A percentile compares a stretch with the other conserved stretches of the same genome.
Conservation (phyloP, 2,797 vertebrate genomes). For the Choloepus didactylus region DNA sequence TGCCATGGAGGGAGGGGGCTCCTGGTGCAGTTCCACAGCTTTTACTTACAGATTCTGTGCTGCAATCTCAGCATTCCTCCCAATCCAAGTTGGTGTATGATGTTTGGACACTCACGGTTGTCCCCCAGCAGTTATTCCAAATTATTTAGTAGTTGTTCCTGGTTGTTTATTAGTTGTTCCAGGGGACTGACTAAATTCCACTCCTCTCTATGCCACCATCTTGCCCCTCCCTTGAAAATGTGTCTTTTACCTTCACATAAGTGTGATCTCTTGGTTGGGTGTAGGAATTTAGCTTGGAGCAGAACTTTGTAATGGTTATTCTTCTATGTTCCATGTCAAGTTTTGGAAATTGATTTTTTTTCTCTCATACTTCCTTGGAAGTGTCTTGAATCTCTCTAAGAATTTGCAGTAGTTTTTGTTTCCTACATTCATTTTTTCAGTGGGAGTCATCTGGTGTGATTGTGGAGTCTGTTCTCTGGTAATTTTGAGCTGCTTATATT, state of each 20-base stretch:
- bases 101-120: too few relatives aligned
- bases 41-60: too few relatives aligned
- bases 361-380: constrained; percentile 17
- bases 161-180: too few relatives aligned
- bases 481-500: constrained; percentile 23
- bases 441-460: not conserved
- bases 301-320: constrained; percentile 7
- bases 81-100: too few relatives aligned
- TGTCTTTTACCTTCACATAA: constrained; percentile 33
- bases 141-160: too few relatives aligned
- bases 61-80: too few relatives aligned
- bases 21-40: too few relatives aligned
- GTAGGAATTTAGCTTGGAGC: constrained; percentile 41
- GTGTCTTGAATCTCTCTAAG: constrained; percentile 35
- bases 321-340: not conserved
- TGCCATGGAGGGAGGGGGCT: too few relatives aligned
- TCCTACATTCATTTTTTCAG: not conserved
- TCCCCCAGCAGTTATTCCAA: too few relatives aligned
- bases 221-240: constrained; percentile 26
- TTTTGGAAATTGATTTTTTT: not conserved
- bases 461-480: constrained; percentile 8
- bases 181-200: too few relatives aligned
- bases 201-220: too few relatives aligned
- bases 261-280: constrained; percentile 31
- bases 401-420: constrained; percentile 56